Evolutionary conservation across 2,888 invertebrate species (phyloP), one percentile per base, ranked within the genome.

Genomic region (Lasioglossum marginatum): DNA sequence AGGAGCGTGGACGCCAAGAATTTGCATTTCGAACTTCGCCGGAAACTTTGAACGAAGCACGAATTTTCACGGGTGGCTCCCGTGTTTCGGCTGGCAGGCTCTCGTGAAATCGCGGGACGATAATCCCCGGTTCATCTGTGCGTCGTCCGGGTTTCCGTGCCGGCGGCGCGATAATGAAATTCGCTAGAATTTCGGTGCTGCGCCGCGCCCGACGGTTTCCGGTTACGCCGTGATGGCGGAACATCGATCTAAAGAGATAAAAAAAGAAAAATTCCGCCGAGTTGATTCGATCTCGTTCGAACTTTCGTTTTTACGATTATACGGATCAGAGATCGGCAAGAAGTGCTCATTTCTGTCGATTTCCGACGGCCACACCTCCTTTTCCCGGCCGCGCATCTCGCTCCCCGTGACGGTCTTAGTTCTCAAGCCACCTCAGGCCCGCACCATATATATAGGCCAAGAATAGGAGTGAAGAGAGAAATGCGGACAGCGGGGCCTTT

Each of bases 21-120:
- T 79, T 80, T 72, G 68, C 85, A 70, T 85, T 73, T 40, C 76
- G 27, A 76, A 80, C 45, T 72, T 40, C 31, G 66, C 34, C 60
- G 73, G 10, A 57, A 73, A 85, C 40, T 75, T 71, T 78, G 16
- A 31, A 34, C 66, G 31, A n/a, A 31, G 57, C 72, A 12, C 77
- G 68, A 52, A 68, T 60, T 57, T 84, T 45, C 79, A n/a, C 75
- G 78, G 37, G 34, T n/a, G 34, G 23, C 70, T 34, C 23, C 43
- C 37, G 27, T 45, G 75, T 45, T 63, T 48, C 73, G 37, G 48
- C 37, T 75, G 37, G 70, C 57, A 72, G 52, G 40, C 57, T 77
- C 52, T 43, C 72, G 79, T 43, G 6, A 40, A 60, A 40, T 75
- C 72, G 74, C 52, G 57, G 63, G 27, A 43, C 27, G 23, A 48